phyloP scores from a whole-genome alignment of 2,113 vertebrate species.

The Mohoua ochrocephala region DNA sequence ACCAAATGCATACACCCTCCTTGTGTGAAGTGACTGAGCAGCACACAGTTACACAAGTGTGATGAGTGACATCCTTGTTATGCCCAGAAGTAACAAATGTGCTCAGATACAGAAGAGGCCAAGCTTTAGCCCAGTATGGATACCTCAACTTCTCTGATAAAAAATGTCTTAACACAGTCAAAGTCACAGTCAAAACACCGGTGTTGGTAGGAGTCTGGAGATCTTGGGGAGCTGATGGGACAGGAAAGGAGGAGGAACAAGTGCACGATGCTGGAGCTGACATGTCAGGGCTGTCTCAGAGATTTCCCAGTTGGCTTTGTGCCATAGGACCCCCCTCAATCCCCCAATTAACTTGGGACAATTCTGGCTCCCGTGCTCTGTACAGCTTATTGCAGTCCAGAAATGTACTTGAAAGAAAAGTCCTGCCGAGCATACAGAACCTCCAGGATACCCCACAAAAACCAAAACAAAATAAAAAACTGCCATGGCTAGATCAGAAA shows the following conservation, averaged over 20 bases:
- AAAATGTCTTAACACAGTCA: neutral
- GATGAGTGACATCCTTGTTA: neutral
- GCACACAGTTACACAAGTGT: fast-evolving
- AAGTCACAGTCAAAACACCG: neutral
- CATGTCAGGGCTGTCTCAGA: neutral
- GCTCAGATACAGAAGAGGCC: neutral
- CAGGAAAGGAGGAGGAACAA: neutral
- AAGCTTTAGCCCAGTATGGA: neutral
- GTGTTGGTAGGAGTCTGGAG: neutral
- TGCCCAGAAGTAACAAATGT: neutral
- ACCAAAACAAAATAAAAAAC: neutral
- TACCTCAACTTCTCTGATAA: neutral
- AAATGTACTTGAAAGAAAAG: neutral
- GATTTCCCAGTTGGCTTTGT: neutral
- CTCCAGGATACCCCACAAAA: neutral
- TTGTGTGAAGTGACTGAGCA: fast-evolving
- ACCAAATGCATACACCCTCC: fast-evolving
- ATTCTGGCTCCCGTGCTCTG: neutral
- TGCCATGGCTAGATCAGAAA: neutral
- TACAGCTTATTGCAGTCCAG: neutral
- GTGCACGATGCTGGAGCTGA: neutral
- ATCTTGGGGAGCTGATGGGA: neutral
- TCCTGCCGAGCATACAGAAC: neutral
- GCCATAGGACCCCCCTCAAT: neutral
- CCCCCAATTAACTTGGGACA: neutral